Evolutionary conservation across 1,140 invertebrate species (phyloP).

Genomic region (Drosophila serrata): DNA sequence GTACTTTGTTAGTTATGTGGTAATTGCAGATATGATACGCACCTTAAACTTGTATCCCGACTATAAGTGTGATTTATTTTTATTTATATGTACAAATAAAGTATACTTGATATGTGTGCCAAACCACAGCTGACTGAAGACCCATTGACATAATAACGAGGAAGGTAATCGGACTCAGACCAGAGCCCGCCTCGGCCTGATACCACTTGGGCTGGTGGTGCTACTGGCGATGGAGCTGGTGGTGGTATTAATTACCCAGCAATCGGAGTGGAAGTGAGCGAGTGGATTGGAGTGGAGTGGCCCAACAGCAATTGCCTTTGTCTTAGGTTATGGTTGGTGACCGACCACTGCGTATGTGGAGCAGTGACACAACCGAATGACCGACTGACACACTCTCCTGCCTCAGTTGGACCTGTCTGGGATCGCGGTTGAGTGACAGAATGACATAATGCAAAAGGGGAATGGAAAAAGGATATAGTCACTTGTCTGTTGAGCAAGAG

Average conservation of each 20-base stretch:
- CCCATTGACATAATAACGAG: slow-evolving; percentile 85
- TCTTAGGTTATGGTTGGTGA: slow-evolving; percentile 74
- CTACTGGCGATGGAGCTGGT: slow-evolving; percentile 24
- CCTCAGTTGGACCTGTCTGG: slow-evolving; percentile 25
- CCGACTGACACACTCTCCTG: slow-evolving; percentile 69
- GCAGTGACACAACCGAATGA: slow-evolving; percentile 72
- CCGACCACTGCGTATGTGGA: slow-evolving; percentile 44
- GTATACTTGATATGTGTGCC: slow-evolving; percentile 39
- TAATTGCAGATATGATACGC: no score
- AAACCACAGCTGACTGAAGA: slow-evolving; percentile 56
- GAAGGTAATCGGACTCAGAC: slow-evolving; percentile 78
- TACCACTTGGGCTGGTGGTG: slow-evolving; percentile 26
- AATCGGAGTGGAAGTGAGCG: slow-evolving; percentile 53
- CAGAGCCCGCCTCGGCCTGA: slow-evolving; percentile 28
- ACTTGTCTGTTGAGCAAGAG: slow-evolving; percentile 28
- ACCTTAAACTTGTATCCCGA: slow-evolving; percentile 29
- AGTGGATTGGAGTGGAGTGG: slow-evolving; percentile 37
- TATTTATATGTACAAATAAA: slow-evolving; percentile 8
- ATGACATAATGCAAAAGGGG: slow-evolving; percentile 30
- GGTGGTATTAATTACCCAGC: slow-evolving; percentile 74
- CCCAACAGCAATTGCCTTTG: slow-evolving; percentile 39
- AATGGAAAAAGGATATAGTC: slow-evolving; percentile 63
- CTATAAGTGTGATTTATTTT: slow-evolving; percentile 40
- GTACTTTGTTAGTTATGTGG: not conserved
- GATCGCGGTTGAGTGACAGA: slow-evolving; percentile 34